phyloP scores from a whole-genome alignment of 2,888 invertebrate genomes.

The Anoplius nigerrimus region DNA sequence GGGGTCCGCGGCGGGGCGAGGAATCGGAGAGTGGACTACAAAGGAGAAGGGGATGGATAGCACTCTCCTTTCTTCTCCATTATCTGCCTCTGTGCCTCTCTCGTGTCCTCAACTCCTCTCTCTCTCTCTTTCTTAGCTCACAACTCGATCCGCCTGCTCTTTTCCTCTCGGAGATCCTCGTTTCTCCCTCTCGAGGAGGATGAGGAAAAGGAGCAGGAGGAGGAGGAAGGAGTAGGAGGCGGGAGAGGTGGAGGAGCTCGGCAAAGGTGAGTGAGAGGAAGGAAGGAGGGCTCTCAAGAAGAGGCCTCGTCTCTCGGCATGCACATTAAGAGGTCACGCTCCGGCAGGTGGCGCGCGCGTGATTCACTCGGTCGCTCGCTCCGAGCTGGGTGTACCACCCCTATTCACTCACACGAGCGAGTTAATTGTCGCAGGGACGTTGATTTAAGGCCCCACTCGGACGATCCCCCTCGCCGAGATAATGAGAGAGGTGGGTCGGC shows the following conservation, averaged over 20 bases:
- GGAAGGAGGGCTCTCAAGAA: slow-evolving; percentile 6
- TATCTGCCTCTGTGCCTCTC: background rate
- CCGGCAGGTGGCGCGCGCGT: slow-evolving; percentile 70
- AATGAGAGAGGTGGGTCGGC: slow-evolving; percentile 45
- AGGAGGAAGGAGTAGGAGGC: background rate
- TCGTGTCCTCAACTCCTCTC: no score
- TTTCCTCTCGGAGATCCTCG: background rate
- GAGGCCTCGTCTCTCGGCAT: slow-evolving; percentile 49
- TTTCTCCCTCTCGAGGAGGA: background rate
- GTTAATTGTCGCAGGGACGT: slow-evolving; percentile 64
- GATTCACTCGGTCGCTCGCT: slow-evolving; percentile 64
- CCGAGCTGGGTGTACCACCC: slow-evolving; percentile 50
- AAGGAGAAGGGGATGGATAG: slow-evolving; percentile 35
- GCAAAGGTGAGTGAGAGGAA: no score
- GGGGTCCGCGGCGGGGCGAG: no score
- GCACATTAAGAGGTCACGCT: slow-evolving; percentile 70
- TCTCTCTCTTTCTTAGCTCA: no score
- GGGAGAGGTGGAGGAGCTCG: slow-evolving; percentile 4
- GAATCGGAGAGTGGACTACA: slow-evolving; percentile 35
- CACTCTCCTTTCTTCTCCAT: slow-evolving; percentile 3
- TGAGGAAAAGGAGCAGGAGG: slow-evolving; percentile 1
- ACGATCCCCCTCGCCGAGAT: slow-evolving; percentile 51
- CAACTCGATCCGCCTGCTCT: no score
- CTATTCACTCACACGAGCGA: slow-evolving; percentile 60
- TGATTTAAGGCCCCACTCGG: slow-evolving; percentile 54